These are phyloP conservation scores for Diabrotica virgifera DNA, from an alignment of 1,140 invertebrate species.

Conservation along the genomic window DNA sequence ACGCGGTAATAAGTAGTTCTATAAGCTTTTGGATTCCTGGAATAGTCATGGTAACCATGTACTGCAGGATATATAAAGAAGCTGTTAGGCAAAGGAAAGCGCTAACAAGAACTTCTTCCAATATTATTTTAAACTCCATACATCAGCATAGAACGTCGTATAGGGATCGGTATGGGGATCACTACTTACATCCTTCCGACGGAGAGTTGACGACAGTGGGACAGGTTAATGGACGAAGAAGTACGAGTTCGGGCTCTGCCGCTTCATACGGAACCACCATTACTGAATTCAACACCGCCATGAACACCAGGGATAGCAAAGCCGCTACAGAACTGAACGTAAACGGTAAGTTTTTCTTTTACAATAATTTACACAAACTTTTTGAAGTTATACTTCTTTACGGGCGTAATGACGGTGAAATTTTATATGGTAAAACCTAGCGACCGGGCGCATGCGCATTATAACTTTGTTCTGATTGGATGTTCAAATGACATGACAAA, in stretches of 20 bases:
- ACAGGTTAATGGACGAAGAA: constrained; percentile 47
- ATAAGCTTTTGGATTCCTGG: constrained; percentile 96
- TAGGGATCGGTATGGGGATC: constrained; percentile 58
- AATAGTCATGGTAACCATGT: constrained; percentile 92
- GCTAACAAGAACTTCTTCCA: constrained; percentile 74
- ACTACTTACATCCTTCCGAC: constrained; percentile 66
- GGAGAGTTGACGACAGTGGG: constrained; percentile 50
- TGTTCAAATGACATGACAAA: too few species aligned
- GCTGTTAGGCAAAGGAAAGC: constrained; percentile 86
- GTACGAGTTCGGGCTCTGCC: constrained; percentile 45
- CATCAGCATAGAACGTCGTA: constrained; percentile 72
- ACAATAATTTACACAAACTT: too few species aligned
- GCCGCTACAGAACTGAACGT: constrained; percentile 48
- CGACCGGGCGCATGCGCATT: too few species aligned
- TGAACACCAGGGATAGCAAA: constrained; percentile 45
- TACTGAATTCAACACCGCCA: constrained; percentile 42
- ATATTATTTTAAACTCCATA: constrained; percentile 78
- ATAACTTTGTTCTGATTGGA: too few species aligned
- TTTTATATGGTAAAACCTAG: too few species aligned
- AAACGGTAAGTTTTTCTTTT: constrained; percentile 42
- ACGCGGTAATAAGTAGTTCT: constrained; percentile 85
- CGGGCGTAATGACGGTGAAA: too few species aligned
- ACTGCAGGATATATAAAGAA: constrained; percentile 85
- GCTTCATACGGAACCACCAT: constrained; percentile 45
- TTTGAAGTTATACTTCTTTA: too few species aligned